These are phyloP conservation scores for Leucoraja ocellata DNA, from an alignment of 2,797 vertebrate species.

Conservation along the genomic window DNA sequence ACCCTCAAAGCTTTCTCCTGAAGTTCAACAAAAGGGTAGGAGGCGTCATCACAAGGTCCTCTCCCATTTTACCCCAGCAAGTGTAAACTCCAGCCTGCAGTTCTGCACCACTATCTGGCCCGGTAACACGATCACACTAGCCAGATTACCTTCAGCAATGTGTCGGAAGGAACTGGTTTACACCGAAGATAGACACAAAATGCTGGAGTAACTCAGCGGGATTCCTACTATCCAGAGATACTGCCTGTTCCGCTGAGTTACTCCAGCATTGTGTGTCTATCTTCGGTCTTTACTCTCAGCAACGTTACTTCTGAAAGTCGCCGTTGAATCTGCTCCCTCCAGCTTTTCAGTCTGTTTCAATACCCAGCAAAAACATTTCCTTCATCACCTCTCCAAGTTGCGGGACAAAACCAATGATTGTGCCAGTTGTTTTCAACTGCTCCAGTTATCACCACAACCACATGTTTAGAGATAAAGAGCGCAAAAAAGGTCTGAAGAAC, in stretches of 20 bases:
- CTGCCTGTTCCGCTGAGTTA: too few species aligned
- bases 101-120: not conserved
- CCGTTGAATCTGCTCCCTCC: not conserved
- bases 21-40: conserved; percentile 40
- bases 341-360: not conserved
- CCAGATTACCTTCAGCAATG: not conserved
- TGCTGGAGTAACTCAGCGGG: too few species aligned
- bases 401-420: too few species aligned
- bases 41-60: not conserved
- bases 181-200: too few species aligned
- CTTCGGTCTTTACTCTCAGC: too few species aligned
- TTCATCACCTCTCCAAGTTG: too few species aligned
- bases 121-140: not conserved
- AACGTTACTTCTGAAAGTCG: not conserved
- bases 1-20: conserved; percentile 89
- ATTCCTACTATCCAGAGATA: too few species aligned
- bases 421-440: not conserved
- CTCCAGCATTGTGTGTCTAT: not conserved
- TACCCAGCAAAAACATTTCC: not conserved
- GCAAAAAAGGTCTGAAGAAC: too few species aligned
- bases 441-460: not conserved
- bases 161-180: too few species aligned
- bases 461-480: not conserved
- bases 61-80: not conserved
- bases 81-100: not conserved